Evolutionary conservation across 1,140 invertebrate genomes (phyloP), one percentile per base, ranked within the genome.

Genomic region (Rhopalosiphum maidis): DNA sequence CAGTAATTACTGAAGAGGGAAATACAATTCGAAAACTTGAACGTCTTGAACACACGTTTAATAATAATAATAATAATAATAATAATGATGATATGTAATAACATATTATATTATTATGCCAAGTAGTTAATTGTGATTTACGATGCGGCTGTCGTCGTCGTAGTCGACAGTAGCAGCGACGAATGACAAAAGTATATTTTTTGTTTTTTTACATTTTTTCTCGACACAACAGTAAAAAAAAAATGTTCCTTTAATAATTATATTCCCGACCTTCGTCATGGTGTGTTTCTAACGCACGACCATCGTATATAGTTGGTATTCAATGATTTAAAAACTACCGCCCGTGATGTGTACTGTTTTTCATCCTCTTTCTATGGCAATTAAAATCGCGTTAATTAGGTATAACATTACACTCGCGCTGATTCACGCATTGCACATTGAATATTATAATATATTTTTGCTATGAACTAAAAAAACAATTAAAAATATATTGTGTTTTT

Each of bases 101-200:
- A 77, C 30, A 77, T 77, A 77, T n/a, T 25, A 60, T 77, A 51
- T 51, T 51, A 77, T n/a, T 77, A 77, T 77, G 60, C 60, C 60
- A 77, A 77, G 60, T 77, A 77, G 60, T 77, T 77, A 77, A 77
- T 77, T 77, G 60, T 77, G 60, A 77, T 77, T 77, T 77, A 77
- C 60, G 60, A 77, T 18, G 60, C 60, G 60, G 30, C n/a, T 77
- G 60, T 77, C 60, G 15, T 77, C 60, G n/a, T 77, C n/a, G n/a
- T n/a, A 77, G 30, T 77, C 30, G 60, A 68, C 60, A 68, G 60
- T 68, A 30, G 60, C 60, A 68, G 60, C 60, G 9, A 77, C 30
- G 60, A 77, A 77, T 77, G 60, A 77, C 11, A 77, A 77, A 77
- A n/a, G 60, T 77, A 77, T 77, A 25, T 77, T n/a, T 77, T 77